These are phyloP conservation scores for Thysanoteuthis rhombus DNA, from an alignment of 2,888 invertebrate species.

Conservation along the genomic window DNA sequence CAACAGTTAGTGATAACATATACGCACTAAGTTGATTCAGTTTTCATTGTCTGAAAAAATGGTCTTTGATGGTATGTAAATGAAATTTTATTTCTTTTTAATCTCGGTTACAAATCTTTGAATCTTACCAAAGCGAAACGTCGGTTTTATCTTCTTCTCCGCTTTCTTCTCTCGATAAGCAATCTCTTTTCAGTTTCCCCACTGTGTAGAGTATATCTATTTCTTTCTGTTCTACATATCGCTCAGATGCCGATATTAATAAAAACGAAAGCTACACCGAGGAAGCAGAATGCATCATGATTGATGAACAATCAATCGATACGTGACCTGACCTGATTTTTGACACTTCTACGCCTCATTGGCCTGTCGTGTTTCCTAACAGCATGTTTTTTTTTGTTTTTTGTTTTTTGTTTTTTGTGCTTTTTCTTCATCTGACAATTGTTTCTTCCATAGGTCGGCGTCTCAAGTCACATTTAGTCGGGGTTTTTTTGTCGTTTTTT, in stretches of 20 bases:
- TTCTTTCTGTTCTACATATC: neutral
- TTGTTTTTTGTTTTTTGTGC: neutral
- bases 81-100: no score
- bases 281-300: neutral
- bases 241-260: neutral
- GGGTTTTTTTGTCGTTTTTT: neutral
- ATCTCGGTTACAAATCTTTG: no score
- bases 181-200: neutral
- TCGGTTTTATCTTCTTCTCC: no score
- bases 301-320: neutral
- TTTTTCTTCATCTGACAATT: no score
- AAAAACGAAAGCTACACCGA: neutral
- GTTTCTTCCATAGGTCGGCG: neutral
- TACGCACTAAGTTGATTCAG: no score
- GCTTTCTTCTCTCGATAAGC: neutral
- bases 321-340: neutral
- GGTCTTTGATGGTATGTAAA: no score
- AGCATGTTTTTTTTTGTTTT: neutral
- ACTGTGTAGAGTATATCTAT: neutral
- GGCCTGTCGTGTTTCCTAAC: neutral
- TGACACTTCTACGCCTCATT: neutral
- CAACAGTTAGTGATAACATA: no score
- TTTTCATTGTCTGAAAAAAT: no score
- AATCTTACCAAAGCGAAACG: no score
- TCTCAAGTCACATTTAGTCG: neutral